Evolutionary conservation across 1,140 invertebrate species (phyloP), one percentile per base, ranked within the genome.

Genomic region (Phymorhynchus buccinoides): DNA sequence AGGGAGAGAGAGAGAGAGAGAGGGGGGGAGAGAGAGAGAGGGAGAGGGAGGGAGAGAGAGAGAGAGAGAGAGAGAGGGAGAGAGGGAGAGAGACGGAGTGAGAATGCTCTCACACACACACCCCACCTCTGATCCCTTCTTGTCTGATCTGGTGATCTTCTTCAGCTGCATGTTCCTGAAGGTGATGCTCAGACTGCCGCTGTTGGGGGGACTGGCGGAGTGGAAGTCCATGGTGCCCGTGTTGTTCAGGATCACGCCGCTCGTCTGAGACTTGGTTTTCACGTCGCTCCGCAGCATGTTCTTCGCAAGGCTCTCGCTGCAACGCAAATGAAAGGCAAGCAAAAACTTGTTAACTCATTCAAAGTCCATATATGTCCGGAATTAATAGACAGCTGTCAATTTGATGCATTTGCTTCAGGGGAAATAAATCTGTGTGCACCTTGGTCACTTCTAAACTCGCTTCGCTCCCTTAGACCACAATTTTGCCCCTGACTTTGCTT

Each of bases 201-300:
- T 94, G 16, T 94, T 94, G 89, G 97, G 96, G n/a, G 83, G 83
- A 62, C 92, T 98, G 96, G 93, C 96, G 89, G 96, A 96, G 92
- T 98, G 96, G 93, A 97, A 99, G 93, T 99, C 98, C 97, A 99
- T 99, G 3, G 96, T 96, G 52, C 98, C 97, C 39, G 95, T 96
- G 92, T 98, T 98, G 91, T 99, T 99, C 7, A 98, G 94, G 86
- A 99, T 99, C 92, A 99, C 98, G 0, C 98, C 98, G 89, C 97
- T 97, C 3, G 95, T 95, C 27, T 97, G 96, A 12, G 89, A 88
- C 71, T 89, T 87, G 0, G 85, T 82, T 44, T 88, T 88, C 41
- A 96, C 96, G 84, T 97, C 97, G 90, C 96, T 97, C 90, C 97
- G 97, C 12, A 98, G 92, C 9, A 98, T 93, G 71, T 95, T 93